These are phyloP conservation scores for Drosophila melanosoma DNA, from an alignment of 2,888 invertebrate genomes.

Conservation along the genomic window DNA sequence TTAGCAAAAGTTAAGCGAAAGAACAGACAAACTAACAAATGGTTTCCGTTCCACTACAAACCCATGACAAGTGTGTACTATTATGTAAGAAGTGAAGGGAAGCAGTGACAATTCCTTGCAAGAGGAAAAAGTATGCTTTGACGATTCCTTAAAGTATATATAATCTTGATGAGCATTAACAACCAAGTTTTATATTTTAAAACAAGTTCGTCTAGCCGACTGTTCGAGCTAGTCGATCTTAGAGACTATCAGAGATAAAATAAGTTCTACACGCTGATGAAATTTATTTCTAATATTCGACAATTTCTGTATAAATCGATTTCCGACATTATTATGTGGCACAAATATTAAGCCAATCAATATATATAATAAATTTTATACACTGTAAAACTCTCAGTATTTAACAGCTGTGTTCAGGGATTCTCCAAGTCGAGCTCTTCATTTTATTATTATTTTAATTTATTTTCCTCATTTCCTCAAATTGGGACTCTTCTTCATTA, in stretches of 20 bases:
- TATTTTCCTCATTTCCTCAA: no score
- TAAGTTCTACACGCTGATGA: background rate
- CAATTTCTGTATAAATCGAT: background rate
- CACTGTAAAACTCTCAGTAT: background rate
- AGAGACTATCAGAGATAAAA: background rate
- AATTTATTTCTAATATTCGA: background rate
- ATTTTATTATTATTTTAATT: background rate
- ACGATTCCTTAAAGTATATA: background rate
- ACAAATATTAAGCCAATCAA: background rate
- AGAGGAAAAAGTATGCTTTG: no score
- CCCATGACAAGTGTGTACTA: background rate
- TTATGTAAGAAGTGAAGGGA: background rate
- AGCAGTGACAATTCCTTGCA: no score
- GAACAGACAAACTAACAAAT: background rate
- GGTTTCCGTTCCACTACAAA: background rate
- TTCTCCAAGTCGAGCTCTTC: background rate
- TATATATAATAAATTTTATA: background rate
- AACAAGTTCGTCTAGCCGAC: background rate
- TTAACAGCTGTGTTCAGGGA: background rate
- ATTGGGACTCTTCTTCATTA: background rate
- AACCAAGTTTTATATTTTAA: accelerated
- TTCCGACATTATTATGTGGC: background rate
- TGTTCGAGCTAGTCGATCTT: background rate
- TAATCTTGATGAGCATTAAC: background rate
- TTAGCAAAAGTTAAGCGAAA: slow-evolving; percentile 13